Evolutionary conservation across 2,888 invertebrate species (phyloP), one percentile per base, ranked within the genome.

Genomic region (Masnerella sp.): DNA sequence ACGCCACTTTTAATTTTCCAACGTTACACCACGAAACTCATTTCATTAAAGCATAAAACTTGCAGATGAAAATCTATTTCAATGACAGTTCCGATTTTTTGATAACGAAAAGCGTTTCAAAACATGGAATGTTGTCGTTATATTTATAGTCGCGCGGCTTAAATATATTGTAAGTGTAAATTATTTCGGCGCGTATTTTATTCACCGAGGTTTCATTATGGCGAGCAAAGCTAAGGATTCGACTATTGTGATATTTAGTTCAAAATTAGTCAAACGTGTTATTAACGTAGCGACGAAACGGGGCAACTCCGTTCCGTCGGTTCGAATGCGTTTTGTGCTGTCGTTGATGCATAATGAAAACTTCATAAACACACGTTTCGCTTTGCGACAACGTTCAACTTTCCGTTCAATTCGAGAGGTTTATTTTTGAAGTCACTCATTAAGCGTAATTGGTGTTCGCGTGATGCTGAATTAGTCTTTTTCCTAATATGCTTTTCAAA

Each of bases 181-280:
- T 51, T 36, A 36, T 36, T 18, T 51, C 18, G 32, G 17, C 22
- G 36, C 7, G 30, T 30, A 54, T 17, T 40, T 54, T 30, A 28
- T 52, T 52, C 15, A 36, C 22, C 3, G 14, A 11, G 28, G 28
- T 38, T 54, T 34, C 28, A 36, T 20, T 22, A 22, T 15, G 12
- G 22, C 14, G 2, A 14, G 1, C 5, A 14, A 20, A 36, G 14
- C 28, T n/a, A 22, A 25, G 25, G 25, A 14, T 38, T 14, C 25
- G 11, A 20, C 34, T 7, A 12, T 49, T 20, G 49, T 20, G 15
- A 49, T 14, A 15, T 14, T 38, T 30, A 28, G 30, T 34, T 9
- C 28, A 22, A 54, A 40, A 54, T 54, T 54, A 40, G 54, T 54
- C 20, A 54, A 54, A 54, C 54, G 30, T 40, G 38, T 7, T 52